Conservation (phyloP, 2,888 invertebrate genomes). For the Drosophila mulleri region DNA sequence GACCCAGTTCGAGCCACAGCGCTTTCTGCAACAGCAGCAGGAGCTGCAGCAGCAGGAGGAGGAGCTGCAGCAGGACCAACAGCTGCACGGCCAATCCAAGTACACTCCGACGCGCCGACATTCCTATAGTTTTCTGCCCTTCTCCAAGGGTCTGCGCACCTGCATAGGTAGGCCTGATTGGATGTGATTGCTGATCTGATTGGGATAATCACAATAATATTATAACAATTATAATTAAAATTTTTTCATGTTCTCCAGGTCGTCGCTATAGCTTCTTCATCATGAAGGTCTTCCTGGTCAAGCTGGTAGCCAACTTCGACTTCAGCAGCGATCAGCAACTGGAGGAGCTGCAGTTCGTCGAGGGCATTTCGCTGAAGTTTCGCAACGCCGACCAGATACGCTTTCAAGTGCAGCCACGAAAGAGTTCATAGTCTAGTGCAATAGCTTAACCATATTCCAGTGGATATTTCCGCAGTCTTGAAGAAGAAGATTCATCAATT, state of each 20-base stretch:
- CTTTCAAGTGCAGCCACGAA: slow-evolving; percentile 59
- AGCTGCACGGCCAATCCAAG: neutral
- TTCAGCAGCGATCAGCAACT: slow-evolving; percentile 76
- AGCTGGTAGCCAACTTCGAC: slow-evolving; percentile 75
- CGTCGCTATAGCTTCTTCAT: slow-evolving; percentile 82
- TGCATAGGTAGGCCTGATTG: slow-evolving; percentile 77
- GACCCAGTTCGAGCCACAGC: slow-evolving; percentile 81
- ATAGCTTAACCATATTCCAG: neutral
- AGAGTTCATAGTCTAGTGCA: slow-evolving; percentile 11
- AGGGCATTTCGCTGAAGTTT: slow-evolving; percentile 83
- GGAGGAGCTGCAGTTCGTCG: slow-evolving; percentile 77
- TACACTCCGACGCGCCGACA: slow-evolving; percentile 60
- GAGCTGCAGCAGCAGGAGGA: slow-evolving; percentile 21
- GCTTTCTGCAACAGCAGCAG: slow-evolving; percentile 67
- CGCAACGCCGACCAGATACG: slow-evolving; percentile 74
- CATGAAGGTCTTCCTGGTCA: slow-evolving; percentile 82
- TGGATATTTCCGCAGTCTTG: neutral
- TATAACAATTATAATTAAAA: neutral
- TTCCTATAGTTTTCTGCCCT: slow-evolving; percentile 82
- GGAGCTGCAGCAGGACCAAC: slow-evolving; percentile 12
- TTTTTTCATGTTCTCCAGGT: slow-evolving; percentile 56
- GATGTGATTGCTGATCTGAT: no score
- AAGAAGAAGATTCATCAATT: neutral
- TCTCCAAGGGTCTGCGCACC: slow-evolving; percentile 82
- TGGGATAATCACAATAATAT: no score